These are phyloP conservation scores for Drosophila affinis DNA, from an alignment of 2,888 invertebrate genomes.

Conservation along the genomic window DNA sequence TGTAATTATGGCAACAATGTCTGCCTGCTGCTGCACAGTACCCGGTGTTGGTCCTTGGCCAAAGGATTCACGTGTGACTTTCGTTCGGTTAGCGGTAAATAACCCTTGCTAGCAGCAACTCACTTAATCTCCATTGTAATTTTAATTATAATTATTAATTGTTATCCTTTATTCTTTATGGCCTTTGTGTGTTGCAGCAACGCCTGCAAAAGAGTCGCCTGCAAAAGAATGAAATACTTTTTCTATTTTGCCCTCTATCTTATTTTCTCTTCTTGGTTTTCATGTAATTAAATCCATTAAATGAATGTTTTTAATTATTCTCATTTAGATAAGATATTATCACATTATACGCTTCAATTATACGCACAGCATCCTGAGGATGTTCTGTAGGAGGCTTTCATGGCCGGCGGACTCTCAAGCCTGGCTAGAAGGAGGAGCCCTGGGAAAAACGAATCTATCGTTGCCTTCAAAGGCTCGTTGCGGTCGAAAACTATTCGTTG, in stretches of 20 bases:
- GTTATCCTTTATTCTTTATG: conserved; percentile 23
- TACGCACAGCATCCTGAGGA: conserved; percentile 9
- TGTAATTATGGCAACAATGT: conserved; percentile 60
- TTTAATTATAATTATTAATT: conserved; percentile 44
- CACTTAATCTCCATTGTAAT: conserved; percentile 6
- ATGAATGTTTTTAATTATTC: conserved; percentile 22
- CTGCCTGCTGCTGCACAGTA: conserved; percentile 4
- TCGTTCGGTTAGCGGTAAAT: conserved; percentile 60
- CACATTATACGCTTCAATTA: conserved; percentile 9
- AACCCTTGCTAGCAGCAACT: conserved; percentile 42
- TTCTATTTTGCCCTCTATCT: not conserved
- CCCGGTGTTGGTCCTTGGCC: conserved; percentile 12
- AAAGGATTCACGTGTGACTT: conserved; percentile 41
- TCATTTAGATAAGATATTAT: conserved; percentile 16
- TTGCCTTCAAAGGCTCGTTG: not conserved
- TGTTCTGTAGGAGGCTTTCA: not conserved
- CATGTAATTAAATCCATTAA: conserved; percentile 22
- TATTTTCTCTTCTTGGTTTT: conserved; percentile 2
- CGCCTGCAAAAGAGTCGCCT: conserved; percentile 6
- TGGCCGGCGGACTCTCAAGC: not conserved
- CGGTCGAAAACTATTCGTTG: not conserved
- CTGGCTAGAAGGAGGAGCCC: not conserved
- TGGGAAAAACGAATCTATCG: not conserved
- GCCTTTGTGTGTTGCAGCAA: conserved; percentile 19
- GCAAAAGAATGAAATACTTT: not conserved